Conservation (phyloP, 92 coral and sea anemone genomes). For the Zoanthus sansibaricus region DNA sequence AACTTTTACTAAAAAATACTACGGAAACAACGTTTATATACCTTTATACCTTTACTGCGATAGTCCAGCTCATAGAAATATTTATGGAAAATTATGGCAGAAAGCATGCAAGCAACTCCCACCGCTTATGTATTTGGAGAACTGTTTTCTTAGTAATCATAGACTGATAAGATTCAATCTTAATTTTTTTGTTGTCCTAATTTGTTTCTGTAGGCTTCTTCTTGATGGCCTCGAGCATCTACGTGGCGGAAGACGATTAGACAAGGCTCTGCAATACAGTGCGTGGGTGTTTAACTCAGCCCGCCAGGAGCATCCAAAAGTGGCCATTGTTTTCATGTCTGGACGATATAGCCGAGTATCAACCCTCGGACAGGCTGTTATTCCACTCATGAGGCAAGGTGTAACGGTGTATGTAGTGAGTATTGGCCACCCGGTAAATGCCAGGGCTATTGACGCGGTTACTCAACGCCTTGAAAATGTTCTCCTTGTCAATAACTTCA, state of each 20-base stretch:
- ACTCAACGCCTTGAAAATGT: constrained; percentile 76
- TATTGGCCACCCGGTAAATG: constrained; percentile 76
- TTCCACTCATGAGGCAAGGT: constrained; percentile 77
- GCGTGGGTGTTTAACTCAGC: constrained; percentile 59
- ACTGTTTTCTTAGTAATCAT: too few species aligned
- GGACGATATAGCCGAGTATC: constrained; percentile 60
- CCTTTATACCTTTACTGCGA: too few species aligned
- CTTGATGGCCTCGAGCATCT: constrained; percentile 42
- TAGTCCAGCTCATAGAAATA: too few species aligned
- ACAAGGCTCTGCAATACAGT: constrained; percentile 71
- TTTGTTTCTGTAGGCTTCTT: neutral
- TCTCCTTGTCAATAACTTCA: constrained; percentile 65
- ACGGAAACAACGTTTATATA: too few species aligned
- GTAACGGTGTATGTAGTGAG: constrained; percentile 78
- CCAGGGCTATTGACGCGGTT: constrained; percentile 64
- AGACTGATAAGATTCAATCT: neutral
- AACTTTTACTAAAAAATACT: too few species aligned
- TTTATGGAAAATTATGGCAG: too few species aligned
- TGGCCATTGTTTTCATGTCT: constrained; percentile 67
- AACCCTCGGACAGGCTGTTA: constrained; percentile 69
- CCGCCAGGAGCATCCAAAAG: constrained; percentile 68
- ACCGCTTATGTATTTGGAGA: too few species aligned
- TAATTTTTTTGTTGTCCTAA: neutral
- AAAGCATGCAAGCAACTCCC: too few species aligned
- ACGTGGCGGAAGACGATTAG: constrained; percentile 40